Evolutionary conservation across 2,113 vertebrate species (phyloP).

Genomic region (Tachuris rubrigastra): DNA sequence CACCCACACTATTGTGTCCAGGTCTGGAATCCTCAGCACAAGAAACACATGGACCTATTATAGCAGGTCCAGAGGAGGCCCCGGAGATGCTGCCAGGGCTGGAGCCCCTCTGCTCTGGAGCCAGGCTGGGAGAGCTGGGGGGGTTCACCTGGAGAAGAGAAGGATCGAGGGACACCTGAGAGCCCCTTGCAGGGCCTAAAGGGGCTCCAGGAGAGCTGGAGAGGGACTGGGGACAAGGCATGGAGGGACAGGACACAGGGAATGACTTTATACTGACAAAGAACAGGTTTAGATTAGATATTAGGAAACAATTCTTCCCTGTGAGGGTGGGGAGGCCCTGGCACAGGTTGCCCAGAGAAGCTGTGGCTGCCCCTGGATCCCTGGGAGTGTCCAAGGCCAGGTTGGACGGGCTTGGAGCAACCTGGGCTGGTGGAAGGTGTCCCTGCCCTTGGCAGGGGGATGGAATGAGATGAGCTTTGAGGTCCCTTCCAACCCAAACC

Average conservation of each 20-base stretch:
- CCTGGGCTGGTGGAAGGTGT: not conserved
- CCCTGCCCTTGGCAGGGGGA: not conserved
- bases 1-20: not conserved
- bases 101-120: not conserved
- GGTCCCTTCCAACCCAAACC: not conserved
- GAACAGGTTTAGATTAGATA: too few relatives aligned
- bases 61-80: not conserved
- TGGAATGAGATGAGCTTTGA: fast-evolving
- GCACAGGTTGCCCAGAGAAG: not conserved
- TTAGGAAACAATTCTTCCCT: not conserved
- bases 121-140: not conserved
- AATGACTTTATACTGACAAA: not conserved
- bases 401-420: not conserved
- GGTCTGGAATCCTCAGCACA: not conserved
- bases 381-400: not conserved
- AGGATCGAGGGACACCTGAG: not conserved
- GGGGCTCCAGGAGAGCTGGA: not conserved
- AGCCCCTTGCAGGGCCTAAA: not conserved
- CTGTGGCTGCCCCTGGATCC: not conserved
- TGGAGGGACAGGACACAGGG: not conserved
- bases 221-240: not conserved
- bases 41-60: not conserved
- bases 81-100: fast-evolving
- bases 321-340: not conserved
- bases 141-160: not conserved